These are phyloP conservation scores for Monochamus saltuarius DNA, from an alignment of 1,140 invertebrate species.

Conservation along the genomic window DNA sequence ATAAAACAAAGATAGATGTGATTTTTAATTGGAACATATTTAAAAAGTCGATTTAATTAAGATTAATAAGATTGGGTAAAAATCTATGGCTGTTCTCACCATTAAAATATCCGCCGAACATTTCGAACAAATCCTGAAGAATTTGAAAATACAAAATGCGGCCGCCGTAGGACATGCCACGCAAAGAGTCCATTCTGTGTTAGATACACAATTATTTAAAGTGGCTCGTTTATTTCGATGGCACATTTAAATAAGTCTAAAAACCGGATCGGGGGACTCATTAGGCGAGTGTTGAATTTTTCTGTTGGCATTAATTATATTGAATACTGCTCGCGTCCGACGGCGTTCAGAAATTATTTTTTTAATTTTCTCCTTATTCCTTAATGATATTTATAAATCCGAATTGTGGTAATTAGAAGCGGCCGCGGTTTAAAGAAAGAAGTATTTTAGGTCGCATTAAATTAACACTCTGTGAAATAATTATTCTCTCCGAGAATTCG, in stretches of 20 bases:
- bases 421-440: slow-evolving; percentile 9
- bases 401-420: slow-evolving; percentile 21
- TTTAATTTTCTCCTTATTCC: slow-evolving; percentile 16
- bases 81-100: too few species aligned
- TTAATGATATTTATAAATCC: slow-evolving; percentile 23
- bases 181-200: slow-evolving; percentile 10
- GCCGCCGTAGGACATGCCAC: neutral
- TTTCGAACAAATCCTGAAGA: too few species aligned
- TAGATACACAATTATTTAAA: slow-evolving; percentile 23
- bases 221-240: slow-evolving; percentile 32
- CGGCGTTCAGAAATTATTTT: slow-evolving; percentile 13
- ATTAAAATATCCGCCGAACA: too few species aligned
- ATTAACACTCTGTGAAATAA: slow-evolving; percentile 12
- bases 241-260: slow-evolving; percentile 33
- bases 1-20: too few species aligned
- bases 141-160: slow-evolving; percentile 3
- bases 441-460: neutral
- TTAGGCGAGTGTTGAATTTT: slow-evolving; percentile 36
- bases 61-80: too few species aligned
- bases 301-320: slow-evolving; percentile 34
- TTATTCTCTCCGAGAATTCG: neutral
- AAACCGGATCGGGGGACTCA: slow-evolving; percentile 38
- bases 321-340: neutral
- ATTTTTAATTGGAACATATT: too few species aligned
- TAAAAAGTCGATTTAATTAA: too few species aligned